A percentile compares a stretch with the other conserved stretches of the same genome.
phyloP scores from a whole-genome alignment of 2,888 invertebrate species.

The Temnothorax rugatulus region DNA sequence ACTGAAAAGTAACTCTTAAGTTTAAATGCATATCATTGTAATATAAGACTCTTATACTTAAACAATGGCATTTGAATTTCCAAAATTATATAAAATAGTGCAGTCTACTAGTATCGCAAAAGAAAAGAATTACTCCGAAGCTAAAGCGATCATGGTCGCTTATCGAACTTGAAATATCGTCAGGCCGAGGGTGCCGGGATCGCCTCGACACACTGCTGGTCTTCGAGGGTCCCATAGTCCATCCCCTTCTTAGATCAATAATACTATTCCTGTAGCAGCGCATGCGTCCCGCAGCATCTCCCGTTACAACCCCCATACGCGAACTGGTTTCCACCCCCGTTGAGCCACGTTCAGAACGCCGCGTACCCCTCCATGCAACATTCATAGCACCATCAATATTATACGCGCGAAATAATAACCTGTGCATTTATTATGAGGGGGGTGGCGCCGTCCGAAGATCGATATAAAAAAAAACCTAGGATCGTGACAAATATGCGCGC shows the following conservation, averaged over 20 bases:
- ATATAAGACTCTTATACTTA: neutral
- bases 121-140: conserved; percentile 33
- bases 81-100: neutral
- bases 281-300: conserved; percentile 78
- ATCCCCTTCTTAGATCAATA: conserved; percentile 83
- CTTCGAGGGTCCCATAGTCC: conserved; percentile 74
- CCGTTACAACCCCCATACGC: conserved; percentile 68
- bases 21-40: neutral
- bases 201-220: conserved; percentile 79
- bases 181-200: conserved; percentile 65
- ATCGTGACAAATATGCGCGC: conserved; percentile 80
- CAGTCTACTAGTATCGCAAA: conserved; percentile 14
- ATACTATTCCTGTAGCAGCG: conserved; percentile 82
- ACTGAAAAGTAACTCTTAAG: neutral
- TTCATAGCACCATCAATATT: conserved; percentile 86
- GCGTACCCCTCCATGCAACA: conserved; percentile 83
- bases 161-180: conserved; percentile 56
- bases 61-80: neutral
- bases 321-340: conserved; percentile 77
- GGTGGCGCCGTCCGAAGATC: conserved; percentile 23
- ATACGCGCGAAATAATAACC: conserved; percentile 86
- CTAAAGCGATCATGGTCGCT: conserved; percentile 46
- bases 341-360: conserved; percentile 72
- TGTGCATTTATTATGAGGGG: conserved; percentile 84
- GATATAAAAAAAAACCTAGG: conserved; percentile 46